phyloP scores from a whole-genome alignment of 2,797 vertebrate species.

The Morus bassanus region DNA sequence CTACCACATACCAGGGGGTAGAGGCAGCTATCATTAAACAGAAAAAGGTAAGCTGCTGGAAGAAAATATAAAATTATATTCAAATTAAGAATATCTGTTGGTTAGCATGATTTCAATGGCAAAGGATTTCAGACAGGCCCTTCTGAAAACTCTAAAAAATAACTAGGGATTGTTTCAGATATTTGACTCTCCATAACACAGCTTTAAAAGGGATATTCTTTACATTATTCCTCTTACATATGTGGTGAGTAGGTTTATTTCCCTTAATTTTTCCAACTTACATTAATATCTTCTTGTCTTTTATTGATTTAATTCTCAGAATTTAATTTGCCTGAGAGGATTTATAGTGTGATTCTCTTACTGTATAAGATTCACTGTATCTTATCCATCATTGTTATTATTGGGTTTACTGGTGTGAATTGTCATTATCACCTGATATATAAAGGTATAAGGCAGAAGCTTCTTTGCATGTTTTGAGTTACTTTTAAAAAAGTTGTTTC shows the following conservation, averaged over 20 bases:
- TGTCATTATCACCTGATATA: neutral
- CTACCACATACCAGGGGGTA: neutral
- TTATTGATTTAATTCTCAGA: constrained; percentile 7
- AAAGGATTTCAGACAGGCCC: neutral
- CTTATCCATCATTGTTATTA: neutral
- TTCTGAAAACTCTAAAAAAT: neutral
- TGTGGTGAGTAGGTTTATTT: neutral
- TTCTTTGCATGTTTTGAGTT: neutral
- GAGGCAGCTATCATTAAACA: neutral
- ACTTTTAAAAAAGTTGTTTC: neutral
- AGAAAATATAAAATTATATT: neutral
- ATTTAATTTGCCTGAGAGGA: neutral
- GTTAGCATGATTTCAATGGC: neutral
- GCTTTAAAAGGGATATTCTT: neutral
- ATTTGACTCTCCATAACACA: neutral
- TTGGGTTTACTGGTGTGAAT: neutral
- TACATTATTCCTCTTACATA: neutral
- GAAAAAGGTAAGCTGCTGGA: neutral
- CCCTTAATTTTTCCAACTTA: neutral
- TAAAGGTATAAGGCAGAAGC: neutral
- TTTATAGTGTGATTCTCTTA: neutral
- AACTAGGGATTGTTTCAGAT: neutral
- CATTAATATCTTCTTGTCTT: neutral
- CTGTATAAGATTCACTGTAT: neutral
- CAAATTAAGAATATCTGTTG: neutral